Evolutionary conservation across 2,797 vertebrate genomes (phyloP).

Genomic region (Gallirallus australis): DNA sequence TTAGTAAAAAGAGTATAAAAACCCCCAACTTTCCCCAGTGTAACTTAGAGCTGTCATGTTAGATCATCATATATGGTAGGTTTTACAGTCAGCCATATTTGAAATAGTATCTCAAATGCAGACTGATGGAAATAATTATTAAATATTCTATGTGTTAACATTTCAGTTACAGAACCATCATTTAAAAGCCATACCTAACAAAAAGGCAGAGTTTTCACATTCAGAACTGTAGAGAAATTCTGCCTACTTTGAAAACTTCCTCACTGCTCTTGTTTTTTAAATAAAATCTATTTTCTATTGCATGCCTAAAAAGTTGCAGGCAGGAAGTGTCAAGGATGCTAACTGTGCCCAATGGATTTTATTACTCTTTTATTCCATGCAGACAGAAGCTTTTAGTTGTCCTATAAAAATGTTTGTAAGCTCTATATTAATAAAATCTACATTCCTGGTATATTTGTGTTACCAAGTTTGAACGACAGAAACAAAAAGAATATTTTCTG

Average conservation of each 20-base stretch:
- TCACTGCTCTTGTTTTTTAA: neutral
- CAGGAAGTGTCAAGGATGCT: neutral
- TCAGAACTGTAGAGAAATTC: neutral
- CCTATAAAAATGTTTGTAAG: neutral
- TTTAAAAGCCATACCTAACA: neutral
- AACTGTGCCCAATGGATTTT: neutral
- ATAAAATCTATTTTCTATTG: neutral
- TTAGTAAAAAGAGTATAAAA: neutral
- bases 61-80: neutral
- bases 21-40: fast-evolving
- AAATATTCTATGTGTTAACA: neutral
- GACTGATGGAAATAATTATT: neutral
- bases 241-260: neutral
- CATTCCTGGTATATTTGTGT: neutral
- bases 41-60: neutral
- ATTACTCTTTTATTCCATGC: neutral
- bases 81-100: neutral
- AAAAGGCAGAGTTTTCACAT: neutral
- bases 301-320: neutral
- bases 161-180: neutral
- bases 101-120: neutral
- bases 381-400: neutral
- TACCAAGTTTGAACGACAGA: neutral
- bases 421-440: neutral
- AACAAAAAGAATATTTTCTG: neutral